Evolutionary conservation across 1,140 invertebrate species (phyloP).

Genomic region (Harlomillsia oculata): DNA sequence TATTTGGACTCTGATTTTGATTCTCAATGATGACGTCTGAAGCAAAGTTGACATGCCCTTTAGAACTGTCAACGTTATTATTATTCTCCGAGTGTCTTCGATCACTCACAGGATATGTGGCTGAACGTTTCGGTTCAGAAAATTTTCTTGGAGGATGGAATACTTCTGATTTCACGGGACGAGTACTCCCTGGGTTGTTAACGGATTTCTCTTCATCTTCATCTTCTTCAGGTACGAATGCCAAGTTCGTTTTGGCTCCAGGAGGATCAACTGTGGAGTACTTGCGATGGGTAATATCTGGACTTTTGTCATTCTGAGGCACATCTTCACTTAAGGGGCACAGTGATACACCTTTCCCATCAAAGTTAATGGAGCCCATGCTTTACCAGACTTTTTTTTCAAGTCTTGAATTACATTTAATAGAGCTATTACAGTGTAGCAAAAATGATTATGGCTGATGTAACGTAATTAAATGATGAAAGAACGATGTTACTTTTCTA

Average conservation of each 20-base stretch:
- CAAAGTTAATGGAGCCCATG: too few relatives aligned
- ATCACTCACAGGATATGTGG: not conserved
- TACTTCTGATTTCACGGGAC: not conserved
- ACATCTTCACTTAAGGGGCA: too few relatives aligned
- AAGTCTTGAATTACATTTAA: too few relatives aligned
- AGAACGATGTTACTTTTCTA: too few relatives aligned
- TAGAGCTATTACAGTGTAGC: too few relatives aligned
- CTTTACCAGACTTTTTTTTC: too few relatives aligned
- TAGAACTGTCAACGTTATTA: not conserved
- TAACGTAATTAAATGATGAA: too few relatives aligned
- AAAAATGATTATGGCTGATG: too few relatives aligned
- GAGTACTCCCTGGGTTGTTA: not conserved
- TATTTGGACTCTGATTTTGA: not conserved
- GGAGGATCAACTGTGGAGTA: not conserved
- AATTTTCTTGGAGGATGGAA: not conserved
- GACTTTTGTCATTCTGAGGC: too few relatives aligned
- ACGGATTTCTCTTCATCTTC: conserved; percentile 8
- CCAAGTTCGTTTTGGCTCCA: conserved; percentile 10
- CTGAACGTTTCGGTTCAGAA: not conserved
- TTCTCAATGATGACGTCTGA: not conserved
- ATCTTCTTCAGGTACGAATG: conserved; percentile 19
- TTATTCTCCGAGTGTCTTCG: not conserved
- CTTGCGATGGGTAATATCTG: too few relatives aligned
- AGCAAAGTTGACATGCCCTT: not conserved
- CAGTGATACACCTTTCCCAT: too few relatives aligned